Evolutionary conservation across 2,888 invertebrate species (phyloP), one percentile per base, ranked within the genome.

Genomic region (Stratiomys singularior): DNA sequence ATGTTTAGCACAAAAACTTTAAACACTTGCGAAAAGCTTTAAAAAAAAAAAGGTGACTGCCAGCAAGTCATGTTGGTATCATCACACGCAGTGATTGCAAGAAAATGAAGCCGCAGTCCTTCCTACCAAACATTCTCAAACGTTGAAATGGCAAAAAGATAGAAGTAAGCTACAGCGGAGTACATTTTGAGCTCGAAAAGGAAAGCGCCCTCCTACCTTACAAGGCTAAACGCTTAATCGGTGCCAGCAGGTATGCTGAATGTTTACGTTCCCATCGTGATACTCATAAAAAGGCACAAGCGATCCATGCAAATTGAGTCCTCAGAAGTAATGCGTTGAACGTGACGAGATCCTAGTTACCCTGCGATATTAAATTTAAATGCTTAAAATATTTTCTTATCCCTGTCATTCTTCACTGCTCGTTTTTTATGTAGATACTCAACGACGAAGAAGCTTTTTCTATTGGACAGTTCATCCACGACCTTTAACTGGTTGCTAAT

Each of bases 401-500:
- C 37, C 52, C 3, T 52, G 3, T 52, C 52, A 9, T 52, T 15
- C 52, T n/a, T 4, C 52, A 9, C 15, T 2, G 9, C 18, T 52
- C 52, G 3, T 18, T 52, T 52, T 52, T 18, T 5, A 3, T 52
- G 15, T 18, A 15, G 37, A 37, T 37, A 37, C 37, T 37, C 5
- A 13, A 52, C 15, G 15, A 52, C 15, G 52, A 13, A 52, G 52
- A 18, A 52, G n/a, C 4, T 52, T 52, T 9, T 52, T 15, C 52
- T 52, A 5, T 52, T 52, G 52, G 15, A 13, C 52, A 37, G 37
- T 13, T 9, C 52, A 52, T 52, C 15, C 4, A 52, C 18, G 52
- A 52, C 52, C 52, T 52, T 52, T 52, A 18, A 52, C 52, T 52
- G 52, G n/a, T 52, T 52, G 52, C 15, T 52, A 52, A 52, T 15